A percentile compares a stretch with the other conserved stretches of the same genome.
These are phyloP conservation scores for Poecilia gillii DNA, from an alignment of 2,797 vertebrate genomes.

Conservation along the genomic window DNA sequence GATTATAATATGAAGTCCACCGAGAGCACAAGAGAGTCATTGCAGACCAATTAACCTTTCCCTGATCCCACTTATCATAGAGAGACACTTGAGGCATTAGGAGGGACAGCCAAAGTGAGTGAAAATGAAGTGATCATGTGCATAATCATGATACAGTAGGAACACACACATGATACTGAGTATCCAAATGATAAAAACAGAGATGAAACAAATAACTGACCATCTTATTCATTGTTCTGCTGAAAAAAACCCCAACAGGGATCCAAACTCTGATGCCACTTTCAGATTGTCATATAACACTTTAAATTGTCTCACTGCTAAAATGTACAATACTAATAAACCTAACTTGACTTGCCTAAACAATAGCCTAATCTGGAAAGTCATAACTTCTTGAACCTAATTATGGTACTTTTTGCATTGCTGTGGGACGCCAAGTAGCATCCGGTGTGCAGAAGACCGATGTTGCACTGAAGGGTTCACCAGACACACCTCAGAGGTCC, in stretches of 20 bases:
- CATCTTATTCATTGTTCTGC: not conserved
- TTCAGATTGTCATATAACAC: too few species aligned
- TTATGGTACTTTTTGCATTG: not conserved
- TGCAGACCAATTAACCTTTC: slow-evolving; percentile 76
- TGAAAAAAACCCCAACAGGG: not conserved
- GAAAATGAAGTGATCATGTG: slow-evolving; percentile 38
- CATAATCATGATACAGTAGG: slow-evolving; percentile 19
- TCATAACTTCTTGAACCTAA: not conserved
- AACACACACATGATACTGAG: slow-evolving; percentile 7
- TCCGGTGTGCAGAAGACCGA: not conserved
- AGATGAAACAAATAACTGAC: not conserved
- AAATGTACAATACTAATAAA: not conserved
- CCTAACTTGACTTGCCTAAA: not conserved
- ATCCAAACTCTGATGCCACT: not conserved
- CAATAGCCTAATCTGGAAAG: not conserved
- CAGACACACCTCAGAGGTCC: not conserved
- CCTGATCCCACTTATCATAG: slow-evolving; percentile 67
- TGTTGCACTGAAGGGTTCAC: not conserved
- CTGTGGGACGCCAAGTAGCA: not conserved
- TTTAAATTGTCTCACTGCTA: not conserved
- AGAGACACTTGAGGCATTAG: slow-evolving; percentile 60
- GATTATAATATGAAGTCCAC: slow-evolving; percentile 51
- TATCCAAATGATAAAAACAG: not conserved
- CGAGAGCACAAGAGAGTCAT: slow-evolving; percentile 46
- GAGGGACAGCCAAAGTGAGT: slow-evolving; percentile 45